Conservation (phyloP, 2,113 vertebrate species). For the Thryonomys swinderianus region DNA sequence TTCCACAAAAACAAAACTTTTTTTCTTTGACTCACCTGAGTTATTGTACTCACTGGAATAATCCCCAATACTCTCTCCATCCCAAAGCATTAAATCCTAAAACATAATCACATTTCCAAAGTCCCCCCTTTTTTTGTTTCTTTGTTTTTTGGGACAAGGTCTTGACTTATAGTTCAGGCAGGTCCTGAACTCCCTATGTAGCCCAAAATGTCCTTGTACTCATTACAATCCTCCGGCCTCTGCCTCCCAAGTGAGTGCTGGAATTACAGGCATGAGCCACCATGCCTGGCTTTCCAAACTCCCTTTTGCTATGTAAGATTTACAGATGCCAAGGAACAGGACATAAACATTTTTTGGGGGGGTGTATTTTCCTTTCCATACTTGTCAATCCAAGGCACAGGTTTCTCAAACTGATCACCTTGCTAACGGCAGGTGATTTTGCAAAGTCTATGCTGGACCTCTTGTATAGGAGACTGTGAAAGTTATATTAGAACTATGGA, state of each 20-base stretch:
- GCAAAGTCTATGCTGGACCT: neutral
- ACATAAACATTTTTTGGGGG: no score
- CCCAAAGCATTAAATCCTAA: neutral
- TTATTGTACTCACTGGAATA: neutral
- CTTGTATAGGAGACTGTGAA: neutral
- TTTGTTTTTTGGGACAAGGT: no score
- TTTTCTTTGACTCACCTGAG: neutral
- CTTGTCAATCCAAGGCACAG: neutral
- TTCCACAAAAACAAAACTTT: neutral
- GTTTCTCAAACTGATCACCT: neutral
- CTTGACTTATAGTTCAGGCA: no score
- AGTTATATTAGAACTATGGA: neutral
- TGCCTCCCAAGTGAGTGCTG: no score
- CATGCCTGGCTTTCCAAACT: no score
- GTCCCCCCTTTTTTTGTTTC: no score
- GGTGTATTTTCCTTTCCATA: neutral
- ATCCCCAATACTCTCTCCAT: neutral
- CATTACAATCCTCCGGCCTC: no score
- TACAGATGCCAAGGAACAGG: neutral
- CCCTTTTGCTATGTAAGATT: neutral
- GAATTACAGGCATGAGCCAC: no score
- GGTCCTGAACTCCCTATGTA: no score
- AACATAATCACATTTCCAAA: neutral
- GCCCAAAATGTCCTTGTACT: no score
- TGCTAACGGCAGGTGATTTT: neutral